A percentile compares a stretch with the other conserved stretches of the same genome.
phyloP scores from a whole-genome alignment of 2,888 invertebrate genomes.

The Tholera decimalis region DNA sequence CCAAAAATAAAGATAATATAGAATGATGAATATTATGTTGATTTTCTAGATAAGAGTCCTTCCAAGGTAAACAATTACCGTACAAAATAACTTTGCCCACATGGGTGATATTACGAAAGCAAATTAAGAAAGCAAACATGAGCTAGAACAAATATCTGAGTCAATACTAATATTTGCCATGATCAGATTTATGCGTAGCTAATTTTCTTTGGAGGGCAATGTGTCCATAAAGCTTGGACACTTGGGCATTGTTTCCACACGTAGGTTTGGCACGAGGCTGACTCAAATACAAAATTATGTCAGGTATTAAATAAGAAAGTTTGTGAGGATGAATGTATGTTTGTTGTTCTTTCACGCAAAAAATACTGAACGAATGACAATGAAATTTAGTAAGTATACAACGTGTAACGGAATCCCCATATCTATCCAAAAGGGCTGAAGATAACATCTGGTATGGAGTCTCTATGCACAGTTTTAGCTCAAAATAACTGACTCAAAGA shows the following conservation, averaged over 20 bases:
- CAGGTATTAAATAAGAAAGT: no score
- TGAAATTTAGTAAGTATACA: no score
- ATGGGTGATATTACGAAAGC: constrained; percentile 27
- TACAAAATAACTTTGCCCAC: constrained; percentile 1
- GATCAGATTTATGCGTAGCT: constrained; percentile 33
- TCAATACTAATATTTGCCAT: constrained; percentile 42
- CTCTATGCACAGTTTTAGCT: no score
- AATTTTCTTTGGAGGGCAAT: constrained; percentile 31
- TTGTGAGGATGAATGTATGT: no score
- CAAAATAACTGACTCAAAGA: no score
- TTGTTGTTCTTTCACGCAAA: no score
- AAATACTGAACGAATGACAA: no score
- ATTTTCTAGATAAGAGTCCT: constrained; percentile 6
- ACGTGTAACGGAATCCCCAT: no score
- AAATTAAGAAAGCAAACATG: constrained; percentile 40
- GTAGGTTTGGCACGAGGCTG: neutral
- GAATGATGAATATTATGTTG: neutral
- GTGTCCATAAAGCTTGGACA: neutral
- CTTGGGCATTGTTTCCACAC: constrained; percentile 7
- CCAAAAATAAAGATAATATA: neutral
- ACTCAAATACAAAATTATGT: neutral
- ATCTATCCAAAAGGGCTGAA: no score
- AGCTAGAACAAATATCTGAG: constrained; percentile 29
- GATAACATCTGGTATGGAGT: no score
- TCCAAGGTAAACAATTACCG: constrained; percentile 22